These are phyloP conservation scores for Pluvianellus socialis DNA, from an alignment of 2,113 vertebrate genomes.

Conservation along the genomic window DNA sequence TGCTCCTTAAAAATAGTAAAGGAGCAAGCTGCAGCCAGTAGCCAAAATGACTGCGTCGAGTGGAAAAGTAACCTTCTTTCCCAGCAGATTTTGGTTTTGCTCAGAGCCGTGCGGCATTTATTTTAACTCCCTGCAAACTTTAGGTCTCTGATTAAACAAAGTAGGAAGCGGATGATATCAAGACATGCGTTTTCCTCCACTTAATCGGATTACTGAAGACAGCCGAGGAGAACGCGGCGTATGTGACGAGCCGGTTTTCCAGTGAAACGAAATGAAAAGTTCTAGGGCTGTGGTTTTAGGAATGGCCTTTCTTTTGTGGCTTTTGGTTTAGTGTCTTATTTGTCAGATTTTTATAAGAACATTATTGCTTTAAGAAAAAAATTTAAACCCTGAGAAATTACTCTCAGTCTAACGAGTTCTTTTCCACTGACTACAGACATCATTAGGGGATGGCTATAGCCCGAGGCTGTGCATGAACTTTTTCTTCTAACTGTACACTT, in stretches of 20 bases:
- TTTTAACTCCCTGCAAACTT: conserved; percentile 71
- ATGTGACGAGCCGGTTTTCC: conserved; percentile 30
- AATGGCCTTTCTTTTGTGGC: conserved; percentile 53
- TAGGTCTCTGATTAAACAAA: conserved; percentile 42
- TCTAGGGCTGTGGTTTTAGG: conserved; percentile 21
- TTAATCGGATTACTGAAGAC: conserved; percentile 28
- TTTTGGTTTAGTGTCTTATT: conserved; percentile 68
- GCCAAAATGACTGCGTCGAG: background rate
- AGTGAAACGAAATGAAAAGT: conserved; percentile 47
- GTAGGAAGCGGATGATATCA: background rate
- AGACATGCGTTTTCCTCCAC: background rate
- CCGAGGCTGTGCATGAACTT: conserved; percentile 93
- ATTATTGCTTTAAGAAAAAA: conserved; percentile 90
- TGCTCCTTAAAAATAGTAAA: conserved; percentile 11
- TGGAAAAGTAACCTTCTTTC: conserved; percentile 10
- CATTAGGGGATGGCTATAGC: conserved; percentile 96
- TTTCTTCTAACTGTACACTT: conserved; percentile 99
- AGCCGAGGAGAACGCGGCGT: background rate
- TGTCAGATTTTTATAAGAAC: conserved; percentile 79
- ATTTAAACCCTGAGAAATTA: conserved; percentile 93
- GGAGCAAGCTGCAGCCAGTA: conserved; percentile 28
- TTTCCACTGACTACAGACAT: conserved; percentile 94
- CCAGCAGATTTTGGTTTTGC: background rate
- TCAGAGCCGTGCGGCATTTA: conserved; percentile 5
- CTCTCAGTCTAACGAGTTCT: conserved; percentile 95